A percentile compares a stretch with the other conserved stretches of the same genome.
These are phyloP conservation scores for Nesidiocoris tenuis DNA, from an alignment of 2,888 invertebrate genomes.

Conservation along the genomic window DNA sequence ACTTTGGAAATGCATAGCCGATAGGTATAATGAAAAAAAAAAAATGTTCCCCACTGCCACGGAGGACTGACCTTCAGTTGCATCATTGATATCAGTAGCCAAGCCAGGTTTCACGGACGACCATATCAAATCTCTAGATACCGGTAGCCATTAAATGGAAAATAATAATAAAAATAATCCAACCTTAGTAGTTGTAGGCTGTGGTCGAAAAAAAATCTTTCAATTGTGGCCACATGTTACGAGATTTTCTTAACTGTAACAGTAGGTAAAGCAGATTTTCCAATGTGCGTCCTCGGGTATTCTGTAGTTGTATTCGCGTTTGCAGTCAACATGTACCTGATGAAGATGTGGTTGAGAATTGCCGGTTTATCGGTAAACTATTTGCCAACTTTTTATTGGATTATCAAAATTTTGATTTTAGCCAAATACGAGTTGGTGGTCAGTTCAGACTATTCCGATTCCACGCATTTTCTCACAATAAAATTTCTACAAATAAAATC, in stretches of 20 bases:
- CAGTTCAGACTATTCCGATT: background rate
- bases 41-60: too few species aligned
- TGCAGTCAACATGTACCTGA: background rate
- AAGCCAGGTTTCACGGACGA: background rate
- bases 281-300: slow-evolving; percentile 8
- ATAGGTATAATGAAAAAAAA: too few species aligned
- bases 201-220: background rate
- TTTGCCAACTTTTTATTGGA: background rate
- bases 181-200: background rate
- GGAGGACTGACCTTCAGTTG: too few species aligned
- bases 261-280: too few species aligned
- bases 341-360: slow-evolving; percentile 9
- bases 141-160: background rate
- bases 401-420: background rate
- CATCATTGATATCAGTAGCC: background rate
- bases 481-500: too few species aligned
- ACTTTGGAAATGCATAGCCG: too few species aligned
- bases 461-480: too few species aligned
- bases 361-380: background rate
- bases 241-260: too few species aligned
- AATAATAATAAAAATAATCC: background rate
- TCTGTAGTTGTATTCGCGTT: slow-evolving; percentile 10
- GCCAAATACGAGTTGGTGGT: background rate
- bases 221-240: background rate
- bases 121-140: background rate